Conservation (phyloP, 2,113 vertebrate genomes). For the Megaptera novaeangliae region DNA sequence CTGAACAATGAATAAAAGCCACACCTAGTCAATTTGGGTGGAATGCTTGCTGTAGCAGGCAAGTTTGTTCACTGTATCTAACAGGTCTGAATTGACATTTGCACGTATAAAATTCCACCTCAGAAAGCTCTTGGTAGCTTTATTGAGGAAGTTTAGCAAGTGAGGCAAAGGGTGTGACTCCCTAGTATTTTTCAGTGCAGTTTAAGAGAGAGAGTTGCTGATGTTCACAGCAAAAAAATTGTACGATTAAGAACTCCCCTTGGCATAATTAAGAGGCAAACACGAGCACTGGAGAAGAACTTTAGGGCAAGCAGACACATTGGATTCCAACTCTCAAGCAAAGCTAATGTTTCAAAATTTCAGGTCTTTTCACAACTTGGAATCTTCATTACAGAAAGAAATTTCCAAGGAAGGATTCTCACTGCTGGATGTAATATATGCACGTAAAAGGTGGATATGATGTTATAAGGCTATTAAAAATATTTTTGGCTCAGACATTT, state of each 20-base stretch:
- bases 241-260: background rate
- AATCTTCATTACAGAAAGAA: background rate
- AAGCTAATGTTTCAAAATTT: background rate
- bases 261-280: background rate
- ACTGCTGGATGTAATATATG: background rate
- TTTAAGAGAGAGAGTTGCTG: conserved; percentile 33
- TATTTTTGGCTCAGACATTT: conserved; percentile 36
- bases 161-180: conserved; percentile 22
- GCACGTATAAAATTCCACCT: background rate
- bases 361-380: background rate
- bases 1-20: conserved; percentile 64
- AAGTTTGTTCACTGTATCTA: background rate
- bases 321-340: background rate
- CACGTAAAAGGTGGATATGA: background rate
- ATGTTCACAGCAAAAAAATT: background rate
- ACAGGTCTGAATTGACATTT: conserved; percentile 47
- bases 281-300: background rate
- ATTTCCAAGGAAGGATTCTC: background rate
- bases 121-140: conserved; percentile 48
- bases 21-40: conserved; percentile 40
- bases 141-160: conserved; percentile 41
- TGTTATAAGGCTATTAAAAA: background rate
- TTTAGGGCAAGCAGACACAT: background rate
- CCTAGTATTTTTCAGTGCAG: background rate
- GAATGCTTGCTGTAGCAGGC: conserved; percentile 20